A percentile compares a stretch with the other conserved stretches of the same genome.
These are phyloP conservation scores for Muntiacus muntjak DNA, from an alignment of 2,113 vertebrate species.

Conservation along the genomic window DNA sequence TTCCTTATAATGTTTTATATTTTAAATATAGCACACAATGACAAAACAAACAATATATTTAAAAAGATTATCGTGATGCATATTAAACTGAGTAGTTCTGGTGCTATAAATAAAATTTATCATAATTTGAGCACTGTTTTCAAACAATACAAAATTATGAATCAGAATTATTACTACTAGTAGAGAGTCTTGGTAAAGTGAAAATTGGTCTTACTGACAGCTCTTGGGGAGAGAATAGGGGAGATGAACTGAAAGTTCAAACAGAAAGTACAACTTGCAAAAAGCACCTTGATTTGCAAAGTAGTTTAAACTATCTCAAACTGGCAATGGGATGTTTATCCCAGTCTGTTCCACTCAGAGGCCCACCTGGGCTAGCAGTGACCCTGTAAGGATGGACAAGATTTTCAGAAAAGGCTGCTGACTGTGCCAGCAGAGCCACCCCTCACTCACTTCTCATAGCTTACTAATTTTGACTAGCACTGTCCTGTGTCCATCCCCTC, in stretches of 20 bases:
- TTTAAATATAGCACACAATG: neutral
- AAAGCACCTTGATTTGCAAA: neutral
- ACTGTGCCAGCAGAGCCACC: neutral
- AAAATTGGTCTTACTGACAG: neutral
- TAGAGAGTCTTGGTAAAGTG: neutral
- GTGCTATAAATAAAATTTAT: neutral
- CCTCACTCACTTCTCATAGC: neutral
- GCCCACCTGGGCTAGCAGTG: neutral
- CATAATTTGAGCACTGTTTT: neutral
- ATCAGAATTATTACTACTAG: neutral
- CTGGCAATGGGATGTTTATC: neutral
- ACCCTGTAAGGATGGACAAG: neutral
- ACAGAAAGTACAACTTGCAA: slow-evolving; percentile 1
- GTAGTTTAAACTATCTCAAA: neutral
- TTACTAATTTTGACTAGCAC: neutral
- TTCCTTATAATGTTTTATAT: neutral
- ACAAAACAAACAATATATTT: neutral
- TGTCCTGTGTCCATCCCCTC: neutral
- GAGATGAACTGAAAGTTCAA: neutral
- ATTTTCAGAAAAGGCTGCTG: neutral
- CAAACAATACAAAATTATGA: neutral
- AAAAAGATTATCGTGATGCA: neutral
- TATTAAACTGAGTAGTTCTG: neutral
- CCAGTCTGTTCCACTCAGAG: neutral
- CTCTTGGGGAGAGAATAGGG: neutral